Evolutionary conservation across 1,140 invertebrate species (phyloP), one percentile per base, ranked within the genome.

Genomic region (Cydia strobilella): DNA sequence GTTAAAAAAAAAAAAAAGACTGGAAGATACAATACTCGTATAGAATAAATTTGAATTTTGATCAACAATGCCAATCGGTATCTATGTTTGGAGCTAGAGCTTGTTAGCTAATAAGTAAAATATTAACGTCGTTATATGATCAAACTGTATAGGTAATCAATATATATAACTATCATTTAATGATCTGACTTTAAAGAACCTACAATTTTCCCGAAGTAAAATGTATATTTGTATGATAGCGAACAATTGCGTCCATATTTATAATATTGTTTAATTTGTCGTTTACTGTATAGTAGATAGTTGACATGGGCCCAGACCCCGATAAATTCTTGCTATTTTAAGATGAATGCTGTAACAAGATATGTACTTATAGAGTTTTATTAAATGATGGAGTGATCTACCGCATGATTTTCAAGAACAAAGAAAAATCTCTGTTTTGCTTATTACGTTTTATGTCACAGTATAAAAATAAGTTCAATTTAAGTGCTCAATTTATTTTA

Each of bases 211-310:
- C 7, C 3, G 42, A 13, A 45, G 3, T 10, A 18, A 54, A 54
- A 7, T 54, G 51, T 54, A 54, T 54, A 54, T n/a, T 54, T 59
- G 20, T 59, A 59, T 23, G 18, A 59, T 59, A 59, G 2, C 15
- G 45, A 48, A 48, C 13, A 48, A 59, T 59, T 59, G 54, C 54
- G 54, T 59, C 54, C 54, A 59, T 59, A 59, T 59, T n/a, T 59
- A 3, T 59, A 59, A 59, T 23, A 12, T 20, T 59, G 48, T 54
- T 18, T 0, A n/a, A 18, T 54, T 18, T n/a, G 5, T 54, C 48
- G 48, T n/a, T 18, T 54, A 54, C 6, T n/a, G n/a, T n/a, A n/a
- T 54, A 54, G 51, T 45, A 13, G 42, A 13, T 13, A 15, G 42
- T 45, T 45, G 12, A 45, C 42, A 3, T 45, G 42, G 42, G 42